Percentiles rank a stretch among this genome's conserved stretches.
phyloP scores from a whole-genome alignment of 2,797 vertebrate species.

The Fundulus diaphanus region DNA sequence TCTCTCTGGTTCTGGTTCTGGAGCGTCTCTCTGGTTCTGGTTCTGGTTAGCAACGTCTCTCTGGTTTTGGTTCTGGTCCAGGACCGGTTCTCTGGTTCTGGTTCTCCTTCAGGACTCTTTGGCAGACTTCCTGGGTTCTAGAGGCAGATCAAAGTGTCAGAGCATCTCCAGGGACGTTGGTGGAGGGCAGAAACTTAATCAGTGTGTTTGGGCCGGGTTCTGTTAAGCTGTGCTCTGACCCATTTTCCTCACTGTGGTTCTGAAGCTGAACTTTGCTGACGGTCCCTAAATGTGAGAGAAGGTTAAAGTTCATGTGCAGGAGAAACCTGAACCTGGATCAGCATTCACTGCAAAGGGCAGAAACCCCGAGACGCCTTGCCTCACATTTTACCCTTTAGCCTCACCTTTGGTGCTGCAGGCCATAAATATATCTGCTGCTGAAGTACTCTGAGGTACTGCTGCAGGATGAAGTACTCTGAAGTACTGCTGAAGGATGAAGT shows the following conservation, averaged over 20 bases:
- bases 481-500: too few species aligned
- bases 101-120: too few species aligned
- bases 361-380: slow-evolving; percentile 3
- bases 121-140: too few species aligned
- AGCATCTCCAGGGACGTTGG: neutral
- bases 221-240: neutral
- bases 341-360: slow-evolving; percentile 54
- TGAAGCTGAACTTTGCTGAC: slow-evolving; percentile 20
- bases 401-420: slow-evolving; percentile 47
- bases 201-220: neutral
- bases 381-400: slow-evolving; percentile 54
- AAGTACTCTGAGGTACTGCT: too few species aligned
- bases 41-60: too few species aligned
- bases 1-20: too few species aligned
- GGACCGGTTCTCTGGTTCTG: too few species aligned
- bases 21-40: too few species aligned
- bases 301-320: slow-evolving; percentile 64
- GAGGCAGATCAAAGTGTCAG: too few species aligned
- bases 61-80: too few species aligned
- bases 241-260: neutral
- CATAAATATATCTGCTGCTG: too few species aligned
- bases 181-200: neutral
- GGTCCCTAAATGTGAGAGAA: slow-evolving; percentile 50
- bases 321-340: slow-evolving; percentile 57
- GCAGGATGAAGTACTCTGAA: too few species aligned